Conservation (phyloP, 2,888 invertebrate species). For the Ecdyonurus torrentis region DNA sequence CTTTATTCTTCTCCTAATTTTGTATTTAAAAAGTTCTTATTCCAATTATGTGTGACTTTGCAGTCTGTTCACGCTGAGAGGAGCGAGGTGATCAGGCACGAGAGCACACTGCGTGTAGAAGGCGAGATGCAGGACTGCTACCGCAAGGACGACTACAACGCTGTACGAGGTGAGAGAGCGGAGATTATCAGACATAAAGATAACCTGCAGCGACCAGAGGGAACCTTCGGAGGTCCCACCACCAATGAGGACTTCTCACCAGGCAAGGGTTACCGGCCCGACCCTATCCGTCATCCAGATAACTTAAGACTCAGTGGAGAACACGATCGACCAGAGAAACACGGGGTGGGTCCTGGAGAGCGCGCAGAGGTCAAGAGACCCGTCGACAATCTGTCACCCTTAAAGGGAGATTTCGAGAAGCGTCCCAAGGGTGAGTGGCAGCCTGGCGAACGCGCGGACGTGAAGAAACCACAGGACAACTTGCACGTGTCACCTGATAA, state of each 20-base stretch:
- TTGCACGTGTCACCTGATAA: slow-evolving; percentile 22
- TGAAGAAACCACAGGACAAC: slow-evolving; percentile 24
- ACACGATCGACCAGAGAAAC: slow-evolving; percentile 20
- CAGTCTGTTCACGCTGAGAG: no score
- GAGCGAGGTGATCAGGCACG: slow-evolving; percentile 21
- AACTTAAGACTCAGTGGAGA: slow-evolving; percentile 17
- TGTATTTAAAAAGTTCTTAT: no score
- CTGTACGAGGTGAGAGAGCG: slow-evolving; percentile 18
- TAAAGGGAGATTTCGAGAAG: slow-evolving; percentile 20
- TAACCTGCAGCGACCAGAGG: slow-evolving; percentile 15
- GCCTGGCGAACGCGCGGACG: slow-evolving; percentile 20
- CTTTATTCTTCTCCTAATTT: no score
- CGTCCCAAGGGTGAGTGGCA: slow-evolving; percentile 30
- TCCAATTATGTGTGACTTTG: no score
- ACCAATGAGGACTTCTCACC: slow-evolving; percentile 18
- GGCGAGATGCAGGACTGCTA: slow-evolving; percentile 40
- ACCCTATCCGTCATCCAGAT: slow-evolving; percentile 10
- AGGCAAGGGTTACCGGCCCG: slow-evolving; percentile 15
- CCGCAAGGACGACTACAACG: slow-evolving; percentile 32
- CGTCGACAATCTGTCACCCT: slow-evolving; percentile 22
- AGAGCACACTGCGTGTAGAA: slow-evolving; percentile 20
- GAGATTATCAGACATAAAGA: slow-evolving; percentile 14
- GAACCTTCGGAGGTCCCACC: slow-evolving; percentile 27
- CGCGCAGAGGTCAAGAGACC: slow-evolving; percentile 18
- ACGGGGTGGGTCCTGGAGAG: slow-evolving; percentile 3